phyloP scores from a whole-genome alignment of 1,140 invertebrate genomes.

The Pygmarrhopalites habei region DNA sequence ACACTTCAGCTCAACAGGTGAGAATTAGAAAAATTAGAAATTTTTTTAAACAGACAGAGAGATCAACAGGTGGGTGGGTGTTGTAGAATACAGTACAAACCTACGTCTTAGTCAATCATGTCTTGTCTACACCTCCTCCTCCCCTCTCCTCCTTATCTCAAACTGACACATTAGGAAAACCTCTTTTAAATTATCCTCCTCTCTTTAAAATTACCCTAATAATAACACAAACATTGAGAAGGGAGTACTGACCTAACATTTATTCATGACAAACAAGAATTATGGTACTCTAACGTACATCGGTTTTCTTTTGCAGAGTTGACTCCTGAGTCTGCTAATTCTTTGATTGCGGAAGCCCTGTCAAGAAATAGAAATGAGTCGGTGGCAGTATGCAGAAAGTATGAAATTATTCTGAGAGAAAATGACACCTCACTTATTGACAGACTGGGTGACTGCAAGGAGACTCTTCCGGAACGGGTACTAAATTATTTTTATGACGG shows the following conservation, averaged over 20 bases:
- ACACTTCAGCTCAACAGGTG: slow-evolving; percentile 1
- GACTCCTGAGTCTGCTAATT: neutral
- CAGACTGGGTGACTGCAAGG: neutral
- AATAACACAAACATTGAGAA: no score
- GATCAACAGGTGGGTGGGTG: neutral
- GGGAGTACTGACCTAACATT: no score
- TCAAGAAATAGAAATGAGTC: neutral
- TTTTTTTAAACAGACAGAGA: no score
- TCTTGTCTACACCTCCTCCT: neutral
- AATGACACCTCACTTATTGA: slow-evolving; percentile 1
- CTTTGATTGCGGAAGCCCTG: neutral
- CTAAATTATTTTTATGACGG: neutral
- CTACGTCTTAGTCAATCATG: neutral
- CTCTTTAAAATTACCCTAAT: neutral
- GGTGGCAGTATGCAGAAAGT: neutral
- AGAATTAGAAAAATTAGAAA: no score
- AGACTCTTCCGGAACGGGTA: neutral
- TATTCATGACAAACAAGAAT: no score
- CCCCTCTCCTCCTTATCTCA: neutral
- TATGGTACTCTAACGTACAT: no score
- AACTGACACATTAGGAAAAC: neutral
- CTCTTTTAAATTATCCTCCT: neutral
- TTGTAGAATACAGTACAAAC: neutral
- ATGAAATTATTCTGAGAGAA: slow-evolving; percentile 1
- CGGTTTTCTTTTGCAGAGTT: slow-evolving; percentile 4